A percentile compares a stretch with the other conserved stretches of the same genome.
These are phyloP conservation scores for Zygogramma bicolorata DNA, from an alignment of 2,888 invertebrate species.

Conservation along the genomic window DNA sequence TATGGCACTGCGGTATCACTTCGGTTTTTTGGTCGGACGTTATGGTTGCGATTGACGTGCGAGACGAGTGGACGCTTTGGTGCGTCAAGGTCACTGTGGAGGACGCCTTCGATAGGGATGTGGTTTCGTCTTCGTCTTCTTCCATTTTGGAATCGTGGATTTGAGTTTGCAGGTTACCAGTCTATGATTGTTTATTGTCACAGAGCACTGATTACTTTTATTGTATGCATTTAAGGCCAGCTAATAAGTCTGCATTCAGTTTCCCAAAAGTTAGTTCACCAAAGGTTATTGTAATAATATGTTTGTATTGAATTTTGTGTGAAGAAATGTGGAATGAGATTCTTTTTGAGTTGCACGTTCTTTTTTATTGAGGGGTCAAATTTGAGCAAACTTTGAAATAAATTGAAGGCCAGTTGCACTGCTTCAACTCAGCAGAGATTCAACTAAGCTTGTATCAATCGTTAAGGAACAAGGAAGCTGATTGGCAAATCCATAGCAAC, in stretches of 20 bases:
- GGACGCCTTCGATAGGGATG: constrained; percentile 60
- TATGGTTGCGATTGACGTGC: constrained; percentile 51
- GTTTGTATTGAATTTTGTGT: no score
- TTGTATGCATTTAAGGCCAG: constrained; percentile 3
- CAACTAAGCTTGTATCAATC: no score
- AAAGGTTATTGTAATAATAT: not conserved
- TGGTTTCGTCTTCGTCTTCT: constrained; percentile 63
- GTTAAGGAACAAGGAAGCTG: no score
- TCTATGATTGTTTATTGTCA: constrained; percentile 31
- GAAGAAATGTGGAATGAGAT: no score
- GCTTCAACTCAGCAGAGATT: no score
- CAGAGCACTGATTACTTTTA: constrained; percentile 22
- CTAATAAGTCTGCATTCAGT: constrained; percentile 6
- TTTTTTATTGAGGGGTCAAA: no score
- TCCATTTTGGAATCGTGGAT: constrained; percentile 56
- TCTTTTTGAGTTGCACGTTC: no score
- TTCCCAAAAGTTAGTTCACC: not conserved
- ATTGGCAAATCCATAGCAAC: no score
- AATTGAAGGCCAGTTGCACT: no score
- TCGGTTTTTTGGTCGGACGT: constrained; percentile 44
- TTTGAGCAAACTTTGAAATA: no score
- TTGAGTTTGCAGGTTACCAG: constrained; percentile 1
- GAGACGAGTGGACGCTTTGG: constrained; percentile 56
- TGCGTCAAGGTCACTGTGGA: constrained; percentile 63
- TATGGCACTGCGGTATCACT: constrained; percentile 64